Evolutionary conservation across 2,888 invertebrate genomes (phyloP), one percentile per base, ranked within the genome.

Genomic region (Apamea crenata): DNA sequence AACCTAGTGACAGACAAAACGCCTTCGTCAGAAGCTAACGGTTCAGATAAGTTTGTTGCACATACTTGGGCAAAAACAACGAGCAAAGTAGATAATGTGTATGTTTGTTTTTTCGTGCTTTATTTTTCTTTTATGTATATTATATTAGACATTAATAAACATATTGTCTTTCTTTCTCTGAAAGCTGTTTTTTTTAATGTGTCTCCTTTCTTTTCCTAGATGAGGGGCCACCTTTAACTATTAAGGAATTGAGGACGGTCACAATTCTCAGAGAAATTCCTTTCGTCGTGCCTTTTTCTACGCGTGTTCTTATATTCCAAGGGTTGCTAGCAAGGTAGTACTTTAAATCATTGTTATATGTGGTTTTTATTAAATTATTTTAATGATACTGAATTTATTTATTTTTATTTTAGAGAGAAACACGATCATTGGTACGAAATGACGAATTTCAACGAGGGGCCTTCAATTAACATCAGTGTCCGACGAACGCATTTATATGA

Each of bases 401-500:
- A 1, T 29, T 25, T 74, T 81, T 68, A 78, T 92, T 92, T 87
- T 87, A 96, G 97, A 85, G 98, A 98, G 92, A 98, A 98, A 91
- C 95, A 97, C 72, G 98, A 98, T 25, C 97, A 98, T 87, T 98
- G 98, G 94, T 98, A 98, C n/a, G 98, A 98, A 90, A 94, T 98
- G 87, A 97, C 98, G 25, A 98, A 98, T 83, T 98, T 98, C 92
- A 97, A 98, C 89, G 98, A 98, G 89, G 98, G 98, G 0, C 98
- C 98, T 0, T 97, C 97, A 66, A 98, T 98, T 87, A 97, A 97
- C 89, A 97, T 99, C 59, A 98, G 98, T 53, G 98, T 99, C 14
- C 96, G 99, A 80, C 97, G 99, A 78, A 98, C 98, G 87, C 99
- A 99, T 96, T 97, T 99, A n/a, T 99, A 99, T 94, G 99, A 99